A percentile compares a stretch with the other conserved stretches of the same genome.
Conservation (phyloP, 2,797 vertebrate genomes). For the Pitangus sulphuratus region DNA sequence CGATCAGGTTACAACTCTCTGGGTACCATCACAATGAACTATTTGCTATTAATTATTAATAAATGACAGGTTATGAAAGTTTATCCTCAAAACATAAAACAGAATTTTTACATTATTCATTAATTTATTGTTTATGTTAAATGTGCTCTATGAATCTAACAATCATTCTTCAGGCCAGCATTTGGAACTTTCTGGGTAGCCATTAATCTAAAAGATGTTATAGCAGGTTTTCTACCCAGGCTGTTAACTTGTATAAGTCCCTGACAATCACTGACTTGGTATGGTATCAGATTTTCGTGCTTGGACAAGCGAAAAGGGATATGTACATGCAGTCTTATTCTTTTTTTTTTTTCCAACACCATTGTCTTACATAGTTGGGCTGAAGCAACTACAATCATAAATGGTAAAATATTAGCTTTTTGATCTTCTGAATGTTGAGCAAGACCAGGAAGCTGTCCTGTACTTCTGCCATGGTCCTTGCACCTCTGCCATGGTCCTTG, state of each 20-base stretch:
- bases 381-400: background rate
- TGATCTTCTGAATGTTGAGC: background rate
- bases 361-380: background rate
- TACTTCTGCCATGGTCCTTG: background rate
- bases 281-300: background rate
- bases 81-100: background rate
- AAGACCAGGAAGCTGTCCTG: background rate
- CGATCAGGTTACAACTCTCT: background rate
- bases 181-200: background rate
- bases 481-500: background rate
- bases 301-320: background rate
- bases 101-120: background rate
- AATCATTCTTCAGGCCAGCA: background rate
- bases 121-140: background rate
- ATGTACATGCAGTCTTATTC: background rate
- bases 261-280: background rate
- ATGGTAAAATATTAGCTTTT: background rate
- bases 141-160: background rate
- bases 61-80: background rate
- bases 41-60: background rate
- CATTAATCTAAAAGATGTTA: background rate
- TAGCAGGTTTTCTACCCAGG: rapidly evolving
- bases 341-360: background rate
- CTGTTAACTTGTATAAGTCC: background rate
- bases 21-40: background rate